Conservation (phyloP, 2,113 vertebrate species). For the Chlorodrepanis virens region DNA sequence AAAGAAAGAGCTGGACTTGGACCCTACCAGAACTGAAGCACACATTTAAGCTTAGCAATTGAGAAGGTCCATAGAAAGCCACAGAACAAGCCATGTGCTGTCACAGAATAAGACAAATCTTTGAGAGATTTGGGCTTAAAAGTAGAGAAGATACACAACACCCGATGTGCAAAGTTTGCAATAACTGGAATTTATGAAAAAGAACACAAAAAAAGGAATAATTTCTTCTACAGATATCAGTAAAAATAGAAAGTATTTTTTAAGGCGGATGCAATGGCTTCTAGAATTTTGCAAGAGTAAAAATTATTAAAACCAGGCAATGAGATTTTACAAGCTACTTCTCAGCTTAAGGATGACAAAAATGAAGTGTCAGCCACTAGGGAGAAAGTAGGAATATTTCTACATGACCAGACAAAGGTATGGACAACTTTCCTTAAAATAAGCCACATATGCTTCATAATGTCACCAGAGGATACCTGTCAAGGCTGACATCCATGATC, state of each 20-base stretch:
- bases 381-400: background rate
- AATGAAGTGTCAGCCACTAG: background rate
- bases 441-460: background rate
- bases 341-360: background rate
- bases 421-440: background rate
- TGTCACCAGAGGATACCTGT: background rate
- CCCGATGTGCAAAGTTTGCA: background rate
- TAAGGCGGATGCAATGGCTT: background rate
- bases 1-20: background rate
- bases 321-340: background rate
- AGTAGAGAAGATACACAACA: background rate
- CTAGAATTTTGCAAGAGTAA: background rate
- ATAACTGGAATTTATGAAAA: background rate
- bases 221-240: background rate
- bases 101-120: background rate
- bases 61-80: background rate
- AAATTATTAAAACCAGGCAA: background rate
- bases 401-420: background rate
- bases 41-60: background rate
- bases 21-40: background rate
- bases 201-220: background rate
- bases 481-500: background rate
- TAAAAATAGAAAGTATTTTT: background rate
- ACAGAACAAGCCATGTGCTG: background rate
- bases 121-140: background rate